phyloP scores from a whole-genome alignment of 1,140 invertebrate species.

The Wiebesia pumilae region DNA sequence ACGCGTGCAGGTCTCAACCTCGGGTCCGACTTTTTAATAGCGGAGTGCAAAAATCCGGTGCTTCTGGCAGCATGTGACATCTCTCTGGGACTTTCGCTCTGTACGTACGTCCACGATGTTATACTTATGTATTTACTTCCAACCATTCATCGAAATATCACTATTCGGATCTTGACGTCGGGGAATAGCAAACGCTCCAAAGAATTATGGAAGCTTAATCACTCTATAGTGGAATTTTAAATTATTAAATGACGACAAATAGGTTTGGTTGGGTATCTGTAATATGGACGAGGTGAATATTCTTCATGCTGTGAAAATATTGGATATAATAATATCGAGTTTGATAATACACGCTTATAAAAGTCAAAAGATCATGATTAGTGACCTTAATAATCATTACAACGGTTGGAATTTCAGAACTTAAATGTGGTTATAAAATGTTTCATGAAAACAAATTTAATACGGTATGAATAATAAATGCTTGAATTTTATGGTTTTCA shows the following conservation, averaged over 20 bases:
- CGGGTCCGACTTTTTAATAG: not conserved
- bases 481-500: not conserved
- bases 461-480: no score
- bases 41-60: not conserved
- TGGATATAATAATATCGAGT: no score
- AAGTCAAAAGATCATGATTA: no score
- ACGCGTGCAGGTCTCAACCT: not conserved
- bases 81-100: not conserved
- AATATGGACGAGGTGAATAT: not conserved
- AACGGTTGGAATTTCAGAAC: no score
- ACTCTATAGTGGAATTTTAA: not conserved
- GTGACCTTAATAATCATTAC: no score
- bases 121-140: not conserved
- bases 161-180: not conserved
- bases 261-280: not conserved
- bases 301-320: not conserved
- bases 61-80: conserved; percentile 18
- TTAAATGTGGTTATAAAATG: not conserved
- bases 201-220: not conserved
- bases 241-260: not conserved
- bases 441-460: not conserved
- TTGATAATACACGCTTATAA: no score
- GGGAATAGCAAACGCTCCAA: not conserved
- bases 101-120: not conserved
- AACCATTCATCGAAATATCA: not conserved